Base-by-base conservation (phyloP, 1,140 invertebrate species). In the Centruroides sculpturatus region DNA sequence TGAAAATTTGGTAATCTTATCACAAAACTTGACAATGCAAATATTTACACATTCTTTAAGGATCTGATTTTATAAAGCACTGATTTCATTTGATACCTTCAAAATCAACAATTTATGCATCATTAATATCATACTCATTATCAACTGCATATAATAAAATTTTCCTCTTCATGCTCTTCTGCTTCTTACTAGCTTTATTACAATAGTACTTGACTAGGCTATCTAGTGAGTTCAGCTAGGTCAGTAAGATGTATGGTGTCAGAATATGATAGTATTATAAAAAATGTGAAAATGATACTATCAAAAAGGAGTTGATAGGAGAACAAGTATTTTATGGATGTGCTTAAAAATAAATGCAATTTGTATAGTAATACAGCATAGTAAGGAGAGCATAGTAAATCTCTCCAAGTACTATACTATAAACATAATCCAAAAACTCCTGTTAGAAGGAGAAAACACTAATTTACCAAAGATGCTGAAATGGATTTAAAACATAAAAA, bases 391-490 rank as follows among this genome's bases (percentile, higher is more conserved):
- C 59, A 50, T 60, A 52, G 50, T 13, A 56, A 52, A 47, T 12
- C 53, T 60, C n/a, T 50, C 59, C 23, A 60, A 60, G 23, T 23
- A 2, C 23, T 23, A 8, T 36, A 34, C 35, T 60, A 57, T 35
- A 54, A 35, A 9, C 10, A 46, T 35, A 57, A 57, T 35, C 9
- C 12, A n/a, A 57, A 57, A 58, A 3, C 60, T 57, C 23, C 59
- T 57, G 56, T 55, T 35, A 61, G 59, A 47, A 59, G 60, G 60
- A 61, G 36, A 55, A 61, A 50, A 36, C 56, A 56, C 60, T 50
- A 8, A 58, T 57, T 55, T 50, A 36, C 53, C 60, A 61, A 35
- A 50, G 55, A 61, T 57, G 55, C 53, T 54, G 51, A 35, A 47
- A 61, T 55, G 47, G 60, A 46, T 36, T 56, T 56, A 13, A 61